Base-by-base conservation (phyloP, 1,140 invertebrate species). In the Hylaeus volcanicus region DNA sequence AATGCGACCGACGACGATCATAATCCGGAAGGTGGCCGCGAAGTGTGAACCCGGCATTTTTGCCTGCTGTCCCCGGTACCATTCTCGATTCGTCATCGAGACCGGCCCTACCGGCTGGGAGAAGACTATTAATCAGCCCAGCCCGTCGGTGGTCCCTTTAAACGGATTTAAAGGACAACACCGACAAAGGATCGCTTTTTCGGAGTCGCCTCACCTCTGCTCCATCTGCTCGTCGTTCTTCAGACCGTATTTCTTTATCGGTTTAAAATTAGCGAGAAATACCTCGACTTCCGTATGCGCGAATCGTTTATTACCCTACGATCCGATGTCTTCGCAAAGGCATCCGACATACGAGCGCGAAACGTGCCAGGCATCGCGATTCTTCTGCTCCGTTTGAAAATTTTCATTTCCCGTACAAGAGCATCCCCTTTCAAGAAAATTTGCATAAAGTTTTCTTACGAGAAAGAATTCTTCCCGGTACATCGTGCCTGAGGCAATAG, bases 51-150 rank as follows among this genome's bases (percentile, higher is more conserved):
- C 87, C 74, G 88, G 79, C 82, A 91, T 92, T 89, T 91, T 90
- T 91, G 87, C 82, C 85, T 85, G 79, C 77, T 85, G 85, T 90
- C 84, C 82, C 76, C 78, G 84, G 37, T 70, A 86, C 86, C 87
- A 91, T 91, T 91, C 86, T 87, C 88, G 88, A 90, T 92, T 91
- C 89, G 90, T 92, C 91, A 88, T 91, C 89, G 88, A 85, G 89
- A 76, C 68, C 88, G 81, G 84, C 83, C 82, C 64, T 85, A 60
- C 75, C 64, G 80, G 70, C 81, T 69, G 63, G 45, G 73, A 66
- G 82, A 84, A 65, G 82, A 90, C 89, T 91, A 90, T 92, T 90
- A 91, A 91, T 91, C 91, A 91, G 90, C 65, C 74, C 73, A 80
- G 84, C 15, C 87, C 83, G 87, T 91, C 90, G 91, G 91, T 89